Conservation (phyloP, 2,888 invertebrate species). For the Syrphus vitripennis region DNA sequence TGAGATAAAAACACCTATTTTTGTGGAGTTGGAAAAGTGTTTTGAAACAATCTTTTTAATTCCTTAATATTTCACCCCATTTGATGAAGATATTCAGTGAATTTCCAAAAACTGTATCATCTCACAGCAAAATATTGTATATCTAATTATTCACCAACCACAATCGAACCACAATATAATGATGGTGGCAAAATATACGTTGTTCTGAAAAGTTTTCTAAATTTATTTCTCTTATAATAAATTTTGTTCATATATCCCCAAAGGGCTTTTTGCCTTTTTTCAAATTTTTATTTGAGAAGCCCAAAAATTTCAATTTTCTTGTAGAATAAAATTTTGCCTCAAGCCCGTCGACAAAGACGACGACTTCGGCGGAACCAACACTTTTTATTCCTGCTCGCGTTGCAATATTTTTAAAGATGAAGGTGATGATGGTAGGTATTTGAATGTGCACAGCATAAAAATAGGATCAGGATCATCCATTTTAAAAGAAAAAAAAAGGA, state of each 20-base stretch:
- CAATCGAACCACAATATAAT: not conserved
- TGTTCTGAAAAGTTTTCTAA: not conserved
- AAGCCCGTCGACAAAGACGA: too few species aligned
- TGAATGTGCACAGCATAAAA: conserved; percentile 5
- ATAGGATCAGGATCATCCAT: conserved; percentile 67
- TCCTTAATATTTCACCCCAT: too few species aligned
- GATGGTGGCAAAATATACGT: not conserved
- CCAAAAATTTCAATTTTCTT: conserved; percentile 16
- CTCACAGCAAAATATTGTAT: not conserved
- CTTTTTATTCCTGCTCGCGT: not conserved
- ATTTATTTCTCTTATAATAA: not conserved
- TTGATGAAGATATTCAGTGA: too few species aligned
- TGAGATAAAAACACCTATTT: too few species aligned
- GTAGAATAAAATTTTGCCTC: not conserved
- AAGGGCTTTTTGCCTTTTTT: not conserved
- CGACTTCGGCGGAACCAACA: not conserved
- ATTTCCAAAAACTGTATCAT: not conserved
- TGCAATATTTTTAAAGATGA: not conserved
- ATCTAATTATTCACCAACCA: not conserved
- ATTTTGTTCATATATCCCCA: not conserved
- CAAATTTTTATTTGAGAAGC: not conserved
- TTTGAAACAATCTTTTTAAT: too few species aligned
- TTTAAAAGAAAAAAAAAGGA: conserved; percentile 47
- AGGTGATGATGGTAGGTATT: not conserved
- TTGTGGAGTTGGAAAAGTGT: too few species aligned